Base-by-base conservation (phyloP, 1,140 invertebrate genomes). In the Sycophila sp. region DNA sequence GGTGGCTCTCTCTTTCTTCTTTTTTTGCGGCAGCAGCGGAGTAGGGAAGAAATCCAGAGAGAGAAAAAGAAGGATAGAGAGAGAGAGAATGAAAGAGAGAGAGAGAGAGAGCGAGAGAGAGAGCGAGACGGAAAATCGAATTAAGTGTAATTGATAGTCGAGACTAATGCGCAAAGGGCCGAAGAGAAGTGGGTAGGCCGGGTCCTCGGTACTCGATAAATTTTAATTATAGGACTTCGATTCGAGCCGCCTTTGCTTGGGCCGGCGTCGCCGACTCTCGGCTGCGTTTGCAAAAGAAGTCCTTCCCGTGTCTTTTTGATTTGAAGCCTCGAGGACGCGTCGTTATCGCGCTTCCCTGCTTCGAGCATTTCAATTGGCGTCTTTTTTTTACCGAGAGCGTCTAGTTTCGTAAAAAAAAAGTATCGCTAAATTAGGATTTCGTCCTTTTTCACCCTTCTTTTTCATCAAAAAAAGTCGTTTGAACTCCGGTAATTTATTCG, bases 81-180 rank as follows among this genome's bases (percentile, higher is more conserved):
- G 36, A 22, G 1, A 19, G 24, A 42, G 58, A 32, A 51, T 22
- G n/a, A 56, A 73, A 75, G 40, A 2, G 42, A 58, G 10, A 4
- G 11, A 28, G 40, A 2, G 42, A 58, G 10, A 4, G 11, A 28
- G 34, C 7, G 13, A 22, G 15, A 13, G 10, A n/a, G 15, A 22
- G 42, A 11, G 47, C 6, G 17, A 26, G 36, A 22, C 4, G 28
- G 24, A 42, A 59, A 32, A 51, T 22, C 17, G 62, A 73, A 75
- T 75, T 71, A 75, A 72, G 65, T 45, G 71, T 76, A 75, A 76
- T 76, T 75, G 71, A 75, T 74, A 69, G 71, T 63, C 64, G 58
- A 53, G 55, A 56, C 59, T 56, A 65, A 65, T 64, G 30, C 38
- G 68, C 34, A 55, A 40, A 40, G 63, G 24, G 11, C 36, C 30